Base-by-base conservation (phyloP, 2,113 vertebrate genomes). In the Sula dactylatra region DNA sequence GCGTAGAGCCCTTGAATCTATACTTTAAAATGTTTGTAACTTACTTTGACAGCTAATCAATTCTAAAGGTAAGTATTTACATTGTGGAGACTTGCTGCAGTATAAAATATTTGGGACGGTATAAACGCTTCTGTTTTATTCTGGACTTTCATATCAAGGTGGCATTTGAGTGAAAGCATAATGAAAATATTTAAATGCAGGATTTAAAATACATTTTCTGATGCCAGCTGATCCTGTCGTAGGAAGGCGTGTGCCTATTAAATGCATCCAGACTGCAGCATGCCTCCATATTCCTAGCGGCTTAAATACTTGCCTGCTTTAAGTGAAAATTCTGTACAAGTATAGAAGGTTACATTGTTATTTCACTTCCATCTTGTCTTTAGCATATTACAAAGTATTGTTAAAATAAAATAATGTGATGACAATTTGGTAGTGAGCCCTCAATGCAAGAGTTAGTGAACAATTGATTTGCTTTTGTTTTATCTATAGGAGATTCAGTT, bases 401-500 rank as follows among this genome's bases (percentile, higher is more conserved):
- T 21, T 42, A 5, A 3, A 64, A 24, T 27, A 22, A 67, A 36
- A 4, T 62, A 38, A 47, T 6, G 10, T 11, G 24, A 36, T 66
- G 44, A n/a, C 61, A 50, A 44, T 69, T 91, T 70, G 32, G 77
- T 44, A 38, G 1, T 27, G 44, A 85, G 55, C 40, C 19, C 21
- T 72, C 52, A 38, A 2, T 7, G 1, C 27, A 14, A 5, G 21
- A 72, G 47, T 2, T 78, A 20, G 29, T 42, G 40, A 71, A 56
- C 36, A 54, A 19, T 4, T 80, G 12, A 24, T 82, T 93, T 90
- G 19, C 31, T 83, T 96, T 50, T 94, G 4, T 86, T 96, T 84
- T 95, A 7, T 83, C 72, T 85, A 80, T 78, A 97, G 97, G 94
- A 94, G 61, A 42, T 76, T 82, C 52, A 31, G 45, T 67, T 93